Conservation (phyloP, 2,888 invertebrate species). For the Epistrophe eligans region DNA sequence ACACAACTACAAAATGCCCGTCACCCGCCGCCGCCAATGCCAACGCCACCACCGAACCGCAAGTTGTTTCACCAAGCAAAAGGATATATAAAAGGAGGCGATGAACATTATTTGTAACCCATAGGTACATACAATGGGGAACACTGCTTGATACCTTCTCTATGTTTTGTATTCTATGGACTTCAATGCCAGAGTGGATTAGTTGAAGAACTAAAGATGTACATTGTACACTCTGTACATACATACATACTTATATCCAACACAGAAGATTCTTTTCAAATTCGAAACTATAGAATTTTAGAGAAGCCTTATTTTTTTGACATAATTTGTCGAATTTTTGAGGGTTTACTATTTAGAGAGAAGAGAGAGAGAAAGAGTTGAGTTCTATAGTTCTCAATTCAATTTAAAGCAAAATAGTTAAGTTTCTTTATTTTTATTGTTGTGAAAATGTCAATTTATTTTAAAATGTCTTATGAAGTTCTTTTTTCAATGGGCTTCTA, state of each 20-base stretch:
- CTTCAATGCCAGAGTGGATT: constrained; percentile 45
- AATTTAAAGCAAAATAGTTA: background rate
- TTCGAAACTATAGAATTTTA: constrained; percentile 31
- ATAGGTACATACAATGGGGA: constrained; percentile 21
- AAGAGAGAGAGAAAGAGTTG: background rate
- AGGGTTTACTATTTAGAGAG: background rate
- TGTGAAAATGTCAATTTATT: constrained; percentile 13
- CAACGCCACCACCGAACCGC: background rate
- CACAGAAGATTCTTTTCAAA: constrained; percentile 20
- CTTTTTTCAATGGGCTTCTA: background rate
- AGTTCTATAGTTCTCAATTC: constrained; percentile 18
- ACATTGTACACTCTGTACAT: background rate
- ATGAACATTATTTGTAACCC: constrained; percentile 47
- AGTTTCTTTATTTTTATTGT: constrained; percentile 14
- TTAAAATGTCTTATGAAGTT: background rate
- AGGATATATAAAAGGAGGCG: constrained; percentile 29
- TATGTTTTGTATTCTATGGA: constrained; percentile 36
- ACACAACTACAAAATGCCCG: constrained; percentile 5
- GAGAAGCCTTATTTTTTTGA: constrained; percentile 35
- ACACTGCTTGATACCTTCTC: constrained; percentile 37
- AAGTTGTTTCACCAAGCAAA: background rate
- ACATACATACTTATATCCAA: background rate
- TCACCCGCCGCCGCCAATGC: background rate
- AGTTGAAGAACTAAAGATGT: constrained; percentile 35
- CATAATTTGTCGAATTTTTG: constrained; percentile 38